Evolutionary conservation across 2,113 vertebrate genomes (phyloP).

Genomic region (Callaeas wilsoni): DNA sequence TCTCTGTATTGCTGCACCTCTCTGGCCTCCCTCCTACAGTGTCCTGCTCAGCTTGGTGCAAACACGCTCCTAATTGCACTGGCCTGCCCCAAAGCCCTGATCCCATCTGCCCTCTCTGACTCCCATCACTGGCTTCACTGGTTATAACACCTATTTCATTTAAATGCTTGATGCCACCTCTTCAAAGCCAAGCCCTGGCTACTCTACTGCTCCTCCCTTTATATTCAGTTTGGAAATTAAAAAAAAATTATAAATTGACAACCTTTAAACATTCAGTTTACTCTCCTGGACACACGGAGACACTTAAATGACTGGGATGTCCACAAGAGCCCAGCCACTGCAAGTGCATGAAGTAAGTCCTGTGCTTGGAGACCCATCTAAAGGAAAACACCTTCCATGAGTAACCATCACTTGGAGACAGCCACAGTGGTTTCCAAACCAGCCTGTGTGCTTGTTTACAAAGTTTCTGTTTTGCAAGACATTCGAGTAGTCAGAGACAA

Average conservation of each 20-base stretch:
- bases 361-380: not conserved
- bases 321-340: not conserved
- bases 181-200: not conserved
- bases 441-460: not conserved
- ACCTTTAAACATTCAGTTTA: not conserved
- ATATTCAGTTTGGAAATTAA: not conserved
- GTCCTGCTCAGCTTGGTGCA: conserved; percentile 23
- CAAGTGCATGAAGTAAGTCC: not conserved
- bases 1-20: conserved; percentile 23
- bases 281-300: not conserved
- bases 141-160: conserved; percentile 21
- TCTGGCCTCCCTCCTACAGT: conserved; percentile 36
- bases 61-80: conserved; percentile 35
- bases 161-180: not conserved
- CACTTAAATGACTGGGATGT: not conserved
- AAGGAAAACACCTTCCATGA: not conserved
- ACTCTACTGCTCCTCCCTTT: not conserved
- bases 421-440: not conserved
- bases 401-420: not conserved
- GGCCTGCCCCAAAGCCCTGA: conserved; percentile 49
- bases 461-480: conserved; percentile 40
- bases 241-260: not conserved
- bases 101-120: conserved; percentile 1
- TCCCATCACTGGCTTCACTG: conserved; percentile 13
- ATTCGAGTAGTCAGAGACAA: not conserved